Evolutionary conservation across 35 echinoderm and acorn worm species (phyloP).

Genomic region (Chiridota heheva): DNA sequence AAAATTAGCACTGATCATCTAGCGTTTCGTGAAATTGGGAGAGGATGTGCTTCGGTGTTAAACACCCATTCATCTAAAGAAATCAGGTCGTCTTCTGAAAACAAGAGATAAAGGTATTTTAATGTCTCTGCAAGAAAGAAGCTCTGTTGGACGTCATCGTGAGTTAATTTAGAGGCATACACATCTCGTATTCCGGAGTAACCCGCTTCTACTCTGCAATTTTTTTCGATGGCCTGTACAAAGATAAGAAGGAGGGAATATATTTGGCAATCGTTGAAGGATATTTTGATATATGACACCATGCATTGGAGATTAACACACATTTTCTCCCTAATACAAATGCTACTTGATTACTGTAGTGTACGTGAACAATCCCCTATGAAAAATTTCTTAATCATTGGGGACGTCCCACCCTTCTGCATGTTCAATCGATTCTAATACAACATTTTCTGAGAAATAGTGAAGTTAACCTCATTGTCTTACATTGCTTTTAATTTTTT

Average conservation of each 20-base stretch:
- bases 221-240: slow-evolving; percentile 81
- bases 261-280: neutral
- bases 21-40: no score
- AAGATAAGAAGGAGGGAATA: slow-evolving; percentile 9
- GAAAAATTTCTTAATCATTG: no score
- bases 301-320: neutral
- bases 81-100: slow-evolving; percentile 87
- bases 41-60: slow-evolving; percentile 96
- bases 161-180: slow-evolving; percentile 77
- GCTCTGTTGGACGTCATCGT: slow-evolving; percentile 98
- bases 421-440: no score
- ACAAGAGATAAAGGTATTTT: slow-evolving; percentile 96
- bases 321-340: no score
- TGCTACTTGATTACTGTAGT: no score
- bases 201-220: slow-evolving; percentile 82
- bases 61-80: slow-evolving; percentile 96
- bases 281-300: neutral
- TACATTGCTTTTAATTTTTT: no score
- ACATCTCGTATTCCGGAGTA: slow-evolving; percentile 94
- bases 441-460: no score
- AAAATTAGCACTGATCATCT: no score
- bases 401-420: no score
- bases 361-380: no score
- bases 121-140: slow-evolving; percentile 97
- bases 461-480: no score